Percentiles rank a stretch among this genome's conserved stretches.
These are phyloP conservation scores for Sinotaia quadrata DNA, from an alignment of 2,888 invertebrate species.

Conservation along the genomic window DNA sequence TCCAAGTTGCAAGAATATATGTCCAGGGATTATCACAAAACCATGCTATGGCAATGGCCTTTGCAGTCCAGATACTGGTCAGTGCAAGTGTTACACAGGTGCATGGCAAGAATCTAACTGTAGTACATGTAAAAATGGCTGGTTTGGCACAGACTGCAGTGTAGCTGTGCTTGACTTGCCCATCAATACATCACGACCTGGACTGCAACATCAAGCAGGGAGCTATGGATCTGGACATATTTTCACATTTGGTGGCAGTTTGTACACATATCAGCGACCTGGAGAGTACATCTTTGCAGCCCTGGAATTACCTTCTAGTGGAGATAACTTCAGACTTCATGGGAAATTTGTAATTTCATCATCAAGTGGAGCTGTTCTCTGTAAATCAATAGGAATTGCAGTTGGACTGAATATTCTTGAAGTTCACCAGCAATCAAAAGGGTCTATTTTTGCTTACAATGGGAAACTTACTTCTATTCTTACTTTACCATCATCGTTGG, in stretches of 20 bases:
- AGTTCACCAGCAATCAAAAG: not conserved
- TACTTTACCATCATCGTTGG: not conserved
- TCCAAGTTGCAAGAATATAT: constrained; percentile 40
- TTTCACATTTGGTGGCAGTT: constrained; percentile 50
- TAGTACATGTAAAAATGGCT: constrained; percentile 40
- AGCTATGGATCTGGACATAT: constrained; percentile 41
- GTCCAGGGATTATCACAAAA: constrained; percentile 48
- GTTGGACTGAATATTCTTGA: constrained; percentile 13
- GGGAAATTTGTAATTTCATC: constrained; percentile 11
- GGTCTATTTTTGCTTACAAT: constrained; percentile 4
- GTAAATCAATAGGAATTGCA: constrained; percentile 16
- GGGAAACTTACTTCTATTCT: not conserved
- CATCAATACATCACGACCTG: constrained; percentile 12
- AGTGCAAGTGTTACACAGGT: constrained; percentile 45
- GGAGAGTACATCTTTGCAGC: constrained; percentile 48
- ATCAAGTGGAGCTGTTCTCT: constrained; percentile 9
- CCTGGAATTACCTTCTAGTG: not conserved
- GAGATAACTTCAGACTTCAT: constrained; percentile 8
- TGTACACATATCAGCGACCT: constrained; percentile 41
- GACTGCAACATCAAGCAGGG: constrained; percentile 5
- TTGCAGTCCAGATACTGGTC: constrained; percentile 45
- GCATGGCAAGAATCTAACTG: constrained; percentile 41
- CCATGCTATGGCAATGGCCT: constrained; percentile 52
- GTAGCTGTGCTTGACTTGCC: constrained; percentile 35
- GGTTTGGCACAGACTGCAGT: constrained; percentile 51